A percentile compares a stretch with the other conserved stretches of the same genome.
phyloP scores from a whole-genome alignment of 2,888 invertebrate species.

The Epistrophe eligans region DNA sequence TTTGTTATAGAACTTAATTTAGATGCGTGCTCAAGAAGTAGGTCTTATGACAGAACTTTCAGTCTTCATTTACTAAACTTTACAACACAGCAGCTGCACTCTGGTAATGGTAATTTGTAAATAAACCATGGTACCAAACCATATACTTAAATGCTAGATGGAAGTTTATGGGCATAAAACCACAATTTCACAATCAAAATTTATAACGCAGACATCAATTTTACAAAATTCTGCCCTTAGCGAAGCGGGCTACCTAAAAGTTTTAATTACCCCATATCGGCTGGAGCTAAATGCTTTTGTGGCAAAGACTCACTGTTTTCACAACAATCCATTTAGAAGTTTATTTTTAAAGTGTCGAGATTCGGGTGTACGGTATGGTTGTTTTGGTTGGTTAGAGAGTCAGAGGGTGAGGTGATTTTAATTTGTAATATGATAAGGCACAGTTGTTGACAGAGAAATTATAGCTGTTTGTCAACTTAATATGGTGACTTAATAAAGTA shows the following conservation, averaged over 20 bases:
- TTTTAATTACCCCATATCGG: slow-evolving; percentile 62
- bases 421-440: slow-evolving; percentile 38
- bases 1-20: slow-evolving; percentile 55
- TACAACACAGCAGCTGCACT: slow-evolving; percentile 31
- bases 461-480: slow-evolving; percentile 25
- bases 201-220: slow-evolving; percentile 60
- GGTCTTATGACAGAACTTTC: slow-evolving; percentile 8
- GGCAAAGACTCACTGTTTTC: slow-evolving; percentile 24
- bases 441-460: slow-evolving; percentile 40
- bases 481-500: slow-evolving; percentile 26
- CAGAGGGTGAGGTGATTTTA: slow-evolving; percentile 10
- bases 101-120: slow-evolving; percentile 16
- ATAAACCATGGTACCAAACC: too few species aligned
- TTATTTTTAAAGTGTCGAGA: slow-evolving; percentile 18
- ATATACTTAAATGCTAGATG: too few species aligned
- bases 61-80: slow-evolving; percentile 7
- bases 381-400: background rate
- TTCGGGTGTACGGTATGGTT: background rate
- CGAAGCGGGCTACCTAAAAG: slow-evolving; percentile 45
- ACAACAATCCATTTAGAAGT: slow-evolving; percentile 12
- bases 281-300: slow-evolving; percentile 52
- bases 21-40: slow-evolving; percentile 12
- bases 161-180: slow-evolving; percentile 1
- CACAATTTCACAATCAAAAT: slow-evolving; percentile 43
- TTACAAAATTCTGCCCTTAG: slow-evolving; percentile 38